Conservation (phyloP, 2,113 vertebrate species). For the Glaucomys volans region DNA sequence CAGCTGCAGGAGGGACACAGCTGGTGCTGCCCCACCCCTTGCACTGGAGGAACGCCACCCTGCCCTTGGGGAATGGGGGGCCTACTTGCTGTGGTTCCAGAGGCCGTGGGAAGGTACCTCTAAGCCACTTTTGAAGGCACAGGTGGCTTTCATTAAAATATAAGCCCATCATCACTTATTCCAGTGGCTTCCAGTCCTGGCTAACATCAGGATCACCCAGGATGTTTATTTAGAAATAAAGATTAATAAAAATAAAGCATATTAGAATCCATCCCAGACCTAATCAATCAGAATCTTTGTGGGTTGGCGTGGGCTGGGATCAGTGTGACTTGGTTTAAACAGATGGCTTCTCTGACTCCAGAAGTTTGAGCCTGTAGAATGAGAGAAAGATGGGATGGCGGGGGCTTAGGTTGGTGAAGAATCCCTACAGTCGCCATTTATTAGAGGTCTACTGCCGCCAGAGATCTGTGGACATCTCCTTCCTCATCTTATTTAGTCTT, state of each 20-base stretch:
- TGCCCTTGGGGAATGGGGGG: background rate
- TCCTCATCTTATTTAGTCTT: background rate
- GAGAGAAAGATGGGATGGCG: background rate
- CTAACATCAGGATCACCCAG: background rate
- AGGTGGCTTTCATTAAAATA: slow-evolving; percentile 16
- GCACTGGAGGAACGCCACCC: background rate
- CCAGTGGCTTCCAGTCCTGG: background rate
- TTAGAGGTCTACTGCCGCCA: background rate
- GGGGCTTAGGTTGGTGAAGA: fast-evolving
- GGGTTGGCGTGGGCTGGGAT: background rate
- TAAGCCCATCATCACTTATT: background rate
- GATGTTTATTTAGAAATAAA: slow-evolving; percentile 23
- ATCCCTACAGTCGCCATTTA: background rate
- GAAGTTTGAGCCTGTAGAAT: background rate
- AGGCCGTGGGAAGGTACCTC: background rate
- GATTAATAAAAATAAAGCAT: background rate
- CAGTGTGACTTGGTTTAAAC: background rate
- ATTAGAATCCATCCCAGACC: background rate
- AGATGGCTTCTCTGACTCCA: background rate
- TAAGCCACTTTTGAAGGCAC: background rate
- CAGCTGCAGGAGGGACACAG: slow-evolving; percentile 63
- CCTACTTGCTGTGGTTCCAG: background rate
- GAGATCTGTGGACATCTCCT: background rate
- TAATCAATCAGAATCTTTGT: background rate
- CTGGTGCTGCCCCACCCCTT: background rate